A percentile compares a stretch with the other conserved stretches of the same genome.
Evolutionary conservation across 1,140 invertebrate species (phyloP).

Genomic region (Drosophila bifasciata): DNA sequence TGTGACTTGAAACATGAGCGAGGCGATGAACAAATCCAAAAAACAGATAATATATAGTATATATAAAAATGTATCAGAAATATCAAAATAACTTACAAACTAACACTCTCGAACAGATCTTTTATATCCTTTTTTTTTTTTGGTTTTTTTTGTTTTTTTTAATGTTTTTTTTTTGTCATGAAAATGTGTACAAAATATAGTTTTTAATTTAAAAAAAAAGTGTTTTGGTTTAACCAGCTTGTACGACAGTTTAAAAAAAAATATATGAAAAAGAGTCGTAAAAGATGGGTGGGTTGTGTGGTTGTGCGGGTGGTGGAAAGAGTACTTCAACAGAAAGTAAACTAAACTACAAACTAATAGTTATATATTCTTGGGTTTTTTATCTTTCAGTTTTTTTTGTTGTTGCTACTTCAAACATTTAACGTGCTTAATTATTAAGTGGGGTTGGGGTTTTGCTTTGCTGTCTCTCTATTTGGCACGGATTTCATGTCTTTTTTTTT

Average conservation of each 20-base stretch:
- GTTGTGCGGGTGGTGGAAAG: not conserved
- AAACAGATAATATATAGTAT: slow-evolving; percentile 68
- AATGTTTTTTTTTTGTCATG: slow-evolving; percentile 39
- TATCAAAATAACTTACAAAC: slow-evolving; percentile 39
- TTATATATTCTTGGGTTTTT: slow-evolving; percentile 48
- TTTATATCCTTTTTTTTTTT: slow-evolving; percentile 1
- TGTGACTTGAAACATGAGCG: slow-evolving; percentile 75
- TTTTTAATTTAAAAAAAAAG: slow-evolving; percentile 40
- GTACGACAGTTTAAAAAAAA: slow-evolving; percentile 66
- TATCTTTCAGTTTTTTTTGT: slow-evolving; percentile 22
- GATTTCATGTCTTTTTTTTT: slow-evolving; percentile 66
- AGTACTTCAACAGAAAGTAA: slow-evolving; percentile 49
- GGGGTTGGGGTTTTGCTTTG: slow-evolving; percentile 13
- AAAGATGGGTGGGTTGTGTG: slow-evolving; percentile 16
- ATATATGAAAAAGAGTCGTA: slow-evolving; percentile 57
- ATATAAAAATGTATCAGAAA: slow-evolving; percentile 36
- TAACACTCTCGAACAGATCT: slow-evolving; percentile 50
- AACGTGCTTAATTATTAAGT: slow-evolving; percentile 64
- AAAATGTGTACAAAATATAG: slow-evolving; percentile 58
- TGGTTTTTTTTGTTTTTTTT: slow-evolving; percentile 10
- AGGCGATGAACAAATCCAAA: slow-evolving; percentile 73
- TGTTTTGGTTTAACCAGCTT: slow-evolving; percentile 40
- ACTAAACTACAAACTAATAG: slow-evolving; percentile 52
- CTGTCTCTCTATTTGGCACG: slow-evolving; percentile 72
- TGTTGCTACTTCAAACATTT: slow-evolving; percentile 61